Conservation (phyloP, 2,113 vertebrate species). For the Seriola quinqueradiata region DNA sequence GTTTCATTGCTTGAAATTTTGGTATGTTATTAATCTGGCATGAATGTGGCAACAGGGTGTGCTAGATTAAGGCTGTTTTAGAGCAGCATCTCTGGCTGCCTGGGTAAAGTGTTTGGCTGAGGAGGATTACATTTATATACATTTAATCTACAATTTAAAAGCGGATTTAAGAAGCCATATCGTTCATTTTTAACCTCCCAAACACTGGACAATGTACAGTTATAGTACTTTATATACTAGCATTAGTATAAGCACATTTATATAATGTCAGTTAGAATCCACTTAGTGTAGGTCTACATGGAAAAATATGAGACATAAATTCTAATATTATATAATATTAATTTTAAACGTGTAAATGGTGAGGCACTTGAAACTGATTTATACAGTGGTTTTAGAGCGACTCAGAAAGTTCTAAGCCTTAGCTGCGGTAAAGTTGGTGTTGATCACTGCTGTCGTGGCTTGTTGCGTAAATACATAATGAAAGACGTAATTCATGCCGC, state of each 20-base stretch:
- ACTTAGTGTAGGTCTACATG: no score
- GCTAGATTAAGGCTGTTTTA: conserved; percentile 9
- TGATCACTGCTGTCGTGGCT: background rate
- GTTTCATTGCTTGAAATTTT: background rate
- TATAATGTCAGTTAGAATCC: no score
- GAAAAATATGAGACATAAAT: no score
- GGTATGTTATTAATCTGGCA: conserved; percentile 23
- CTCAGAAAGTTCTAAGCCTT: background rate
- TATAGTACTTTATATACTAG: no score
- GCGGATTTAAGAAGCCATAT: background rate
- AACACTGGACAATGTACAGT: no score
- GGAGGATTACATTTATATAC: background rate
- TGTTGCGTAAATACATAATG: background rate
- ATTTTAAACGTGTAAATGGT: no score
- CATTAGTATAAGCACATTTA: no score
- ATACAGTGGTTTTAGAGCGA: background rate
- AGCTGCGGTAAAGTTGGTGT: background rate
- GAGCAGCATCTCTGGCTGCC: background rate
- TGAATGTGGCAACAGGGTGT: conserved; percentile 10
- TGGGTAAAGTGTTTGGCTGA: background rate
- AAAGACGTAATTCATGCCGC: background rate
- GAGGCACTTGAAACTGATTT: background rate
- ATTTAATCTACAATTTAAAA: background rate
- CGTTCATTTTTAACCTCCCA: background rate
- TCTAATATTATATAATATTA: no score